Conservation (phyloP, 2,888 invertebrate species). For the Agriotes lineatus region DNA sequence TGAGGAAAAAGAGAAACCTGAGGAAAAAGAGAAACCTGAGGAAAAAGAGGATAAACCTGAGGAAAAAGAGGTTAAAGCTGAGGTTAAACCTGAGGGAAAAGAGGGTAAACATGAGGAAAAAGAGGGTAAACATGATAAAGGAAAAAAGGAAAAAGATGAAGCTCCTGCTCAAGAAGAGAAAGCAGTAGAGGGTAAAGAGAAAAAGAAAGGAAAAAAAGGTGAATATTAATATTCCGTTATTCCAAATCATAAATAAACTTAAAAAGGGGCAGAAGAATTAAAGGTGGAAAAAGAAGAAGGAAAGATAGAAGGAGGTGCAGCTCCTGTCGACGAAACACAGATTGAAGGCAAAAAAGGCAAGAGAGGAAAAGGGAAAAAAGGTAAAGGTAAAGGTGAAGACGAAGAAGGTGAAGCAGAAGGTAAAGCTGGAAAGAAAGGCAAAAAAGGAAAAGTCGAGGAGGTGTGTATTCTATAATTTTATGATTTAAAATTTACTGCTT, state of each 20-base stretch:
- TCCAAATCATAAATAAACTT: not conserved
- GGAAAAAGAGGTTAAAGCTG: too few relatives aligned
- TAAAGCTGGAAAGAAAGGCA: not conserved
- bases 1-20: too few relatives aligned
- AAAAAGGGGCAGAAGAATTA: not conserved
- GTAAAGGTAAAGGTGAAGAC: not conserved
- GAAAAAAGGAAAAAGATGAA: constrained; percentile 1
- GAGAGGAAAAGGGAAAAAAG: not conserved
- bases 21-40: too few relatives aligned
- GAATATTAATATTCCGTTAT: not conserved
- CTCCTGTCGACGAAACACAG: not conserved
- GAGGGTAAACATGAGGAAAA: too few relatives aligned
- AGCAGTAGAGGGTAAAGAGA: not conserved
- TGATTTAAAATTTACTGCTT: not conserved
- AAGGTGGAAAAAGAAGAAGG: not conserved
- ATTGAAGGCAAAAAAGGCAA: not conserved
- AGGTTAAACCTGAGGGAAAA: too few relatives aligned
- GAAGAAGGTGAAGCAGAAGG: not conserved
- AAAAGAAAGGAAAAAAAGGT: not conserved
- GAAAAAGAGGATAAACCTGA: too few relatives aligned
- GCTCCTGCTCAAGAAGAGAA: not conserved
- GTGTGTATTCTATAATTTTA: not conserved
- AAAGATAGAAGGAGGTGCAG: not conserved
- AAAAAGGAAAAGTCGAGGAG: not conserved
- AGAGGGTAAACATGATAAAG: too few relatives aligned